These are phyloP conservation scores for Physocephala rufipes DNA, from an alignment of 2,888 invertebrate species.

Conservation along the genomic window DNA sequence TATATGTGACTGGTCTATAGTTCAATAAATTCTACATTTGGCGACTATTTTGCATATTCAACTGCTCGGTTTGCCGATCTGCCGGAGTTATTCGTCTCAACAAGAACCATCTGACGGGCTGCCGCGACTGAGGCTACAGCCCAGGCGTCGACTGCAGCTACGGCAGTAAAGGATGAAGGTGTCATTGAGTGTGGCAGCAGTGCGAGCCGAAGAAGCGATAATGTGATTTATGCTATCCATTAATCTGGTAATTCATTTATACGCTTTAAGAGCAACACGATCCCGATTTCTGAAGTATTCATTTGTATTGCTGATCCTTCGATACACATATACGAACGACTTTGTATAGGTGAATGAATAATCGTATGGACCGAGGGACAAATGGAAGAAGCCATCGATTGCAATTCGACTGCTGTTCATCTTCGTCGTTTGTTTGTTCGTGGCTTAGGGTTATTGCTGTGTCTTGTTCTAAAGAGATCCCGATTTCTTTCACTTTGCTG, in stretches of 20 bases:
- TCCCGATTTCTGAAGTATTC: slow-evolving; percentile 20
- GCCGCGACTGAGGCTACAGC: not conserved
- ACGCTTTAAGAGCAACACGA: slow-evolving; percentile 35
- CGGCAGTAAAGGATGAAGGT: slow-evolving; percentile 15
- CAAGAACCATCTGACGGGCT: not conserved
- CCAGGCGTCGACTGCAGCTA: not conserved
- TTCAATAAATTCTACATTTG: slow-evolving; percentile 59
- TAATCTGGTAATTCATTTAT: slow-evolving; percentile 66
- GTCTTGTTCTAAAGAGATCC: slow-evolving; percentile 32
- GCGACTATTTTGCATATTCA: slow-evolving; percentile 37
- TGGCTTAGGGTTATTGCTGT: not conserved
- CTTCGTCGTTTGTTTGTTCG: slow-evolving; percentile 46
- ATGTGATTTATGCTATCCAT: slow-evolving; percentile 66
- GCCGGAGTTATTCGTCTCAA: too few relatives aligned
- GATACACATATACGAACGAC: slow-evolving; percentile 7
- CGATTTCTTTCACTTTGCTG: slow-evolving; percentile 33
- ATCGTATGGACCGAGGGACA: not conserved
- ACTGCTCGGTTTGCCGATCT: not conserved
- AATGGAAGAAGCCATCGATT: slow-evolving; percentile 55
- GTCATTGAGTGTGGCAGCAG: slow-evolving; percentile 28
- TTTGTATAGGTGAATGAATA: not conserved
- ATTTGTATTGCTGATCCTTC: slow-evolving; percentile 8
- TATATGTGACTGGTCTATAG: slow-evolving; percentile 52
- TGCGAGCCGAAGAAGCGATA: slow-evolving; percentile 60
- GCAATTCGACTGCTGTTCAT: slow-evolving; percentile 64